Base-by-base conservation (phyloP, 2,113 vertebrate species). In the Euleptes europaea region DNA sequence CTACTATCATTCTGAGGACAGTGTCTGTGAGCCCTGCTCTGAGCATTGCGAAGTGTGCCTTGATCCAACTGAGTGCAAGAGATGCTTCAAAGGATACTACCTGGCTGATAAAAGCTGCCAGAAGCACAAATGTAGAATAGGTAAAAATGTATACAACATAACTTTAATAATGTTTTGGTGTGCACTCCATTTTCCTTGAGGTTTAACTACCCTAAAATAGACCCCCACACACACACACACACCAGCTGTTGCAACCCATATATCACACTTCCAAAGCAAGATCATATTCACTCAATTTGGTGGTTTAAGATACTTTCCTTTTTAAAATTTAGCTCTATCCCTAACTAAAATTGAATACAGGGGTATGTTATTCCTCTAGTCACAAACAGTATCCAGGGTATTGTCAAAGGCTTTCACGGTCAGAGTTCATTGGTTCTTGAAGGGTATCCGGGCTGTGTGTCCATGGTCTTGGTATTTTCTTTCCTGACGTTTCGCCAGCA, bases 41-140 rank as follows among this genome's bases (percentile, higher is more conserved):
- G 80, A 84, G 1, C 92, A 97, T 87, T 99, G 98, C 44, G 82
- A 95, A 19, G 63, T 96, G 19, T 99, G 98, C 70, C 88, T 91
- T 2, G 91, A 93, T 2, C 77, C 84, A 13, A 87, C 84, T 1
- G 66, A 54, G 81, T 99, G 98, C 86, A 87, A 93, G n/a, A 96
- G 84, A 7, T 99, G 98, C 80, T 54, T 78, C 70, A 78, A 90
- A 0, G 95, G 96, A 82, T 97, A 97, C 91, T 91, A 93, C 77
- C 79, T 96, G 26, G 86, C 78, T 76, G 85, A 97, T 49, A 96
- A 94, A 5, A 69, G 28, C 17, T 99, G 98, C 77, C 90, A 94
- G 86, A 96, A 95, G 26, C 82, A 97, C 47, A 88, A 91, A 0
- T 99, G 98, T 82, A 86, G 87, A 65, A 86, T 90, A 95, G 98